Conservation (phyloP, 1,140 invertebrate species). For the Cecropterus lyciades region DNA sequence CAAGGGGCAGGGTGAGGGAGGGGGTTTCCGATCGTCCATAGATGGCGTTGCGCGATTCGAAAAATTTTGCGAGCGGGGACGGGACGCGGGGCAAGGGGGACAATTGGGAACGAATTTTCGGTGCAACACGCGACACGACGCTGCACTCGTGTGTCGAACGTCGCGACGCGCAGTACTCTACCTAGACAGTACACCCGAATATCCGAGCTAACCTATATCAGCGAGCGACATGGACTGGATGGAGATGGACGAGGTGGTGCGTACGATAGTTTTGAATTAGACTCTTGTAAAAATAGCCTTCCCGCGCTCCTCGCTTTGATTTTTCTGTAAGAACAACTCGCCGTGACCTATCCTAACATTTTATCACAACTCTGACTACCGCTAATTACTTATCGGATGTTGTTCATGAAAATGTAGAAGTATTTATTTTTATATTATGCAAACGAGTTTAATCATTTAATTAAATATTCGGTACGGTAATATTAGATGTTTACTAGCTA, state of each 20-base stretch:
- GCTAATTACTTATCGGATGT: slow-evolving; percentile 47
- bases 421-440: neutral
- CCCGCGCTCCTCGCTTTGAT: neutral
- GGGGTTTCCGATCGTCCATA: slow-evolving; percentile 66
- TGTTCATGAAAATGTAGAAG: slow-evolving; percentile 15
- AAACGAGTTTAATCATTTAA: neutral
- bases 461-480: no score
- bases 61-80: slow-evolving; percentile 73
- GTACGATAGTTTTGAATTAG: slow-evolving; percentile 64
- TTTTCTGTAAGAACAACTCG: slow-evolving; percentile 44
- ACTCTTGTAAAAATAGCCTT: slow-evolving; percentile 35
- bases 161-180: slow-evolving; percentile 77
- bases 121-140: slow-evolving; percentile 77
- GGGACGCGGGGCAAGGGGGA: slow-evolving; percentile 56
- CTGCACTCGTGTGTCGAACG: slow-evolving; percentile 80
- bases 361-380: slow-evolving; percentile 52
- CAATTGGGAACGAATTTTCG: slow-evolving; percentile 78
- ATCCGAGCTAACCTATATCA: slow-evolving; percentile 53
- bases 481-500: neutral
- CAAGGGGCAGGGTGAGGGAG: slow-evolving; percentile 42
- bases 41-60: slow-evolving; percentile 78
- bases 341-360: slow-evolving; percentile 80
- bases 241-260: slow-evolving; percentile 78
- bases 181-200: slow-evolving; percentile 56
- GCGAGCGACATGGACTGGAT: slow-evolving; percentile 77